Percentiles rank a stretch among this genome's conserved stretches.
Evolutionary conservation across 2,888 invertebrate genomes (phyloP).

Genomic region (Polia nebulosa): DNA sequence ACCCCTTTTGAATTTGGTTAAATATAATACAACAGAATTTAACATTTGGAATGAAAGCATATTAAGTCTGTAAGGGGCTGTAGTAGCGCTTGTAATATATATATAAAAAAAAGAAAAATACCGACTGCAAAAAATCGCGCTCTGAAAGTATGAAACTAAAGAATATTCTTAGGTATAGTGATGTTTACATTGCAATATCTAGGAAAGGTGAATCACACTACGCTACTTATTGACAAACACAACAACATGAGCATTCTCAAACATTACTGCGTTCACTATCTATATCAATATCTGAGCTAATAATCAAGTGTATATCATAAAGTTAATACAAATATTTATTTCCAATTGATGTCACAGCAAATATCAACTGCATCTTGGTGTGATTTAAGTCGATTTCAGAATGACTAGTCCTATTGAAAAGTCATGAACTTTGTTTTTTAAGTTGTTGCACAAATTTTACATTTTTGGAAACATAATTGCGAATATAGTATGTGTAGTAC

Average conservation of each 20-base stretch:
- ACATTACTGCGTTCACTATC: slow-evolving; percentile 10
- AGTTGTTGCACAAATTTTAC: too few species aligned
- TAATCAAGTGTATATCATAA: slow-evolving; percentile 65
- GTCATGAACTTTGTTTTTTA: background rate
- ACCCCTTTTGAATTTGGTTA: too few species aligned
- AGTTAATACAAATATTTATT: background rate
- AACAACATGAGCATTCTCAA: slow-evolving; percentile 5
- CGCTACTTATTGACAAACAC: slow-evolving; percentile 1
- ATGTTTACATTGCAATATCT: too few species aligned
- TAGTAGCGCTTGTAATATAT: too few species aligned
- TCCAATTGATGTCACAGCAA: background rate
- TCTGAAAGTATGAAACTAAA: too few species aligned
- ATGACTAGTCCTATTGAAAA: background rate
- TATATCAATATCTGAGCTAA: slow-evolving; percentile 20
- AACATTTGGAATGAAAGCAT: too few species aligned
- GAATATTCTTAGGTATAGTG: too few species aligned
- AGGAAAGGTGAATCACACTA: slow-evolving; percentile 13
- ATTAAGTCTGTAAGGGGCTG: too few species aligned
- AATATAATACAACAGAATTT: too few species aligned
- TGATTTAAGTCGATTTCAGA: background rate
- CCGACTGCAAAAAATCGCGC: too few species aligned
- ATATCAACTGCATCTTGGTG: background rate
- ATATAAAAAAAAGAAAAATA: too few species aligned
- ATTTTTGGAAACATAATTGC: background rate
- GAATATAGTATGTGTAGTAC: background rate